Conservation (phyloP, 2,113 vertebrate genomes). For the Alethe castanea region DNA sequence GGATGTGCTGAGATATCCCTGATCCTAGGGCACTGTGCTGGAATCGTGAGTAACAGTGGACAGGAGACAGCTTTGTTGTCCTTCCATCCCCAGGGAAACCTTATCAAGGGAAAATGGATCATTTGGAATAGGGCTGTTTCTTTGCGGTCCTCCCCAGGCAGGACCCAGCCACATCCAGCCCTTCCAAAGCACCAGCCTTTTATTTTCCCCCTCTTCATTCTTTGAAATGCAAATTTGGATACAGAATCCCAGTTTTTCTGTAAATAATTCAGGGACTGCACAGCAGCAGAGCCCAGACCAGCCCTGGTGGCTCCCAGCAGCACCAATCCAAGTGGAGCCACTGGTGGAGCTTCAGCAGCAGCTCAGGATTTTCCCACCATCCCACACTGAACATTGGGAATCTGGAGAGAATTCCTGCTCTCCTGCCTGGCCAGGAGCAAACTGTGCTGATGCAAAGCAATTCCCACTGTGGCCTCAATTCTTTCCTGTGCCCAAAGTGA, state of each 20-base stretch:
- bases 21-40: background rate
- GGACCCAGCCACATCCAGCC: background rate
- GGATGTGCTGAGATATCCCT: background rate
- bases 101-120: background rate
- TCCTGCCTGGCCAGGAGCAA: background rate
- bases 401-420: background rate
- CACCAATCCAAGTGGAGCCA: background rate
- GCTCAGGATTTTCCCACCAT: background rate
- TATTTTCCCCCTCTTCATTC: background rate
- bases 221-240: constrained; percentile 60
- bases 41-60: background rate
- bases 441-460: background rate
- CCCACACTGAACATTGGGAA: background rate
- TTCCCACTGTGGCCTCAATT: background rate
- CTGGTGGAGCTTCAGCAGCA: background rate
- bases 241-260: constrained; percentile 52
- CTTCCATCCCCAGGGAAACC: background rate
- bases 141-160: background rate
- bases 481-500: background rate
- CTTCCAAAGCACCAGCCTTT: background rate
- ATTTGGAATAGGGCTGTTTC: background rate
- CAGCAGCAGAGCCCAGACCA: background rate
- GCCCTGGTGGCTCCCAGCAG: background rate
- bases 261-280: constrained; percentile 67
- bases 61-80: background rate